Percentiles rank a stretch among this genome's conserved stretches.
Conservation (phyloP, 2,797 vertebrate genomes). For the Dermochelys coriacea region DNA sequence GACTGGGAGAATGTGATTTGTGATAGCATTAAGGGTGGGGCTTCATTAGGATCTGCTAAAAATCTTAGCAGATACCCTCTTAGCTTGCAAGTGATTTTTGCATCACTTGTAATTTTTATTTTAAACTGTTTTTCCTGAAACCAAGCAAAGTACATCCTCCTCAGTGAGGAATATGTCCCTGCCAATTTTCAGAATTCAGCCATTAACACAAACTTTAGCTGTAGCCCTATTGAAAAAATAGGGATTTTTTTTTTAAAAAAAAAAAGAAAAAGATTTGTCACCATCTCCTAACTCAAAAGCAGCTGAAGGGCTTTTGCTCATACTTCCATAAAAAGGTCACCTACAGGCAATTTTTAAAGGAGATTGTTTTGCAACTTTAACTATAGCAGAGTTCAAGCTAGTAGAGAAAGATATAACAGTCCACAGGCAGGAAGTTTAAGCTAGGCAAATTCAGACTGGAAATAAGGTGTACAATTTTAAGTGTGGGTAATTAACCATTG, state of each 20-base stretch:
- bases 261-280: neutral
- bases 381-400: neutral
- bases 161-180: conserved; percentile 10
- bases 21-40: neutral
- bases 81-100: conserved; percentile 1
- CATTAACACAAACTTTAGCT: neutral
- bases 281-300: neutral
- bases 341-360: neutral
- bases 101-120: neutral
- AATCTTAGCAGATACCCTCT: neutral
- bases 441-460: neutral
- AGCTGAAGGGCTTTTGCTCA: neutral
- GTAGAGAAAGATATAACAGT: neutral
- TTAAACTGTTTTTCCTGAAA: neutral
- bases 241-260: too few relatives aligned
- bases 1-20: neutral
- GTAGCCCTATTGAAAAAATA: neutral
- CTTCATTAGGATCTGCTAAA: neutral
- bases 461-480: neutral
- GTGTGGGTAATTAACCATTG: neutral
- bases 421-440: neutral
- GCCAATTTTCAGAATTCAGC: neutral
- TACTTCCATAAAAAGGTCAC: neutral
- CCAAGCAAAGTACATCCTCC: conserved; percentile 1
- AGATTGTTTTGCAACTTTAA: neutral